A percentile compares a stretch with the other conserved stretches of the same genome.
These are phyloP conservation scores for Zaprionus camerounensis DNA, from an alignment of 1,140 invertebrate genomes.

Conservation along the genomic window DNA sequence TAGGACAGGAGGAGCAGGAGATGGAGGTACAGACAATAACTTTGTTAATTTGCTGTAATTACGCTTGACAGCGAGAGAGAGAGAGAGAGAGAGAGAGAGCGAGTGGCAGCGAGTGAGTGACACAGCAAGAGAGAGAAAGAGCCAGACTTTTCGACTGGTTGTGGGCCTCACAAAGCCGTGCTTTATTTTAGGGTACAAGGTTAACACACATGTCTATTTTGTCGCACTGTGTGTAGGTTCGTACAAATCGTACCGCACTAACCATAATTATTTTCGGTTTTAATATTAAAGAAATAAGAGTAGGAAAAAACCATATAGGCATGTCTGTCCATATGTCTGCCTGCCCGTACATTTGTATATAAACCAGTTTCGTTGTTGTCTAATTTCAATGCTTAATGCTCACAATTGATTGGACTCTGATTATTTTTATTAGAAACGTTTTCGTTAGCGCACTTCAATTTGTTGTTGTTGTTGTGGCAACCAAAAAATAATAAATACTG, in stretches of 20 bases:
- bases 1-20: neutral
- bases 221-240: slow-evolving; percentile 64
- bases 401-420: slow-evolving; percentile 71
- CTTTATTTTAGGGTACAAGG: slow-evolving; percentile 80
- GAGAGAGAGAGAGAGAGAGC: neutral
- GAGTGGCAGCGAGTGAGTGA: neutral
- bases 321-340: neutral
- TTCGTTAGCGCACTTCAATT: slow-evolving; percentile 37
- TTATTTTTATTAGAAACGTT: slow-evolving; percentile 62
- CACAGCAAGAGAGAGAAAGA: neutral
- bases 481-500: slow-evolving; percentile 1
- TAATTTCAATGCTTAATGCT: slow-evolving; percentile 75
- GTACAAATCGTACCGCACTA: slow-evolving; percentile 66
- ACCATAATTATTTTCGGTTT: slow-evolving; percentile 75
- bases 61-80: slow-evolving; percentile 19
- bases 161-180: slow-evolving; percentile 68
- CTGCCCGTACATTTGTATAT: slow-evolving; percentile 27
- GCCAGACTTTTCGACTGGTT: slow-evolving; percentile 29
- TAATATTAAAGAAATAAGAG: slow-evolving; percentile 65
- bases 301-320: slow-evolving; percentile 20
- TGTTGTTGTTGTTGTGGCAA: slow-evolving; percentile 30
- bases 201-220: slow-evolving; percentile 58
- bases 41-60: slow-evolving; percentile 79
- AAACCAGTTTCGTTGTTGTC: slow-evolving; percentile 70
- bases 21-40: slow-evolving; percentile 41